Evolutionary conservation across 2,113 vertebrate species (phyloP).

Genomic region (Nycticebus coucang): DNA sequence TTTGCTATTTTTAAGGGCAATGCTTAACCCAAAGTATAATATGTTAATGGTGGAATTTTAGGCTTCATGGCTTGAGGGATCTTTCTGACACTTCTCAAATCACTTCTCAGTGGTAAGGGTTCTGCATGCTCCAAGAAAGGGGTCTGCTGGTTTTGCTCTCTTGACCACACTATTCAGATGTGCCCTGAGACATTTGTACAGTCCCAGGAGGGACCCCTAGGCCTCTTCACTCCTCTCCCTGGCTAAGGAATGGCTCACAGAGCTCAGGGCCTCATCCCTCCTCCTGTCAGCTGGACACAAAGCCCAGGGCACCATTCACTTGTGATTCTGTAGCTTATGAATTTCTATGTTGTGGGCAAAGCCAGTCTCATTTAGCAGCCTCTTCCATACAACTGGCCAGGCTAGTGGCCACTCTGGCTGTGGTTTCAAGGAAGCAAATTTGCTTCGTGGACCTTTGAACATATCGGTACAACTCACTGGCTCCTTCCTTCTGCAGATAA

Average conservation of each 20-base stretch:
- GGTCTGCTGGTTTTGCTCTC: background rate
- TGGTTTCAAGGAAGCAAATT: background rate
- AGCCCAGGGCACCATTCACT: background rate
- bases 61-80: background rate
- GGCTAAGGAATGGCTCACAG: background rate
- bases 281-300: background rate
- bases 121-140: background rate
- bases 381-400: rapidly evolving
- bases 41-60: background rate
- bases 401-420: background rate
- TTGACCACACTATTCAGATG: background rate
- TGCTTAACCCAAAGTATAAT: background rate
- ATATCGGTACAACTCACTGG: background rate
- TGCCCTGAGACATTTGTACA: background rate
- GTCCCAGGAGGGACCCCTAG: background rate
- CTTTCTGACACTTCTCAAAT: background rate
- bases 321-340: background rate
- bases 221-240: background rate
- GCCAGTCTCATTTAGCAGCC: background rate
- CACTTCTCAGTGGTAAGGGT: too few species aligned
- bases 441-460: background rate
- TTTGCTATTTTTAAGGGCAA: background rate
- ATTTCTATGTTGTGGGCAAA: background rate
- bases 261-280: background rate
- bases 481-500: background rate